Percentiles rank a stretch among this genome's conserved stretches.
Evolutionary conservation across 2,113 vertebrate genomes (phyloP).

Genomic region (Meles meles): DNA sequence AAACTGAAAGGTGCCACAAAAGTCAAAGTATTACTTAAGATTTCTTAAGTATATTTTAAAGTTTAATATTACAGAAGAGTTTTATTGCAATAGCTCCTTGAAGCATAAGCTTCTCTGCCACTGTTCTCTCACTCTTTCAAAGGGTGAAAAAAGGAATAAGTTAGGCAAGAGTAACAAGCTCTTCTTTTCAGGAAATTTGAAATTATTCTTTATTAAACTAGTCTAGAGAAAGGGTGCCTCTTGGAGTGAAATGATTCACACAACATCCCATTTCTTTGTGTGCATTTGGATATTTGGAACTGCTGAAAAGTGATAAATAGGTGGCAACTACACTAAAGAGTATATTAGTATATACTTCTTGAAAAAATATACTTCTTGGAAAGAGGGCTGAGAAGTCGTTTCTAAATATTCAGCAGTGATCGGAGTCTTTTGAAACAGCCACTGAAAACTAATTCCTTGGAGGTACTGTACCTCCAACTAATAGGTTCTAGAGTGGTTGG

Average conservation of each 20-base stretch:
- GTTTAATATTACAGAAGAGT: neutral
- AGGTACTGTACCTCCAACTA: neutral
- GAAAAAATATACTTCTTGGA: neutral
- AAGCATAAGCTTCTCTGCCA: neutral
- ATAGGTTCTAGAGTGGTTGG: neutral
- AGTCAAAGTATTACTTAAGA: conserved; percentile 26
- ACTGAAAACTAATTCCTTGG: neutral
- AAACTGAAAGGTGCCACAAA: neutral
- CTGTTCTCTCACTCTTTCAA: neutral
- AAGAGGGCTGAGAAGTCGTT: neutral
- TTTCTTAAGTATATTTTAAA: neutral
- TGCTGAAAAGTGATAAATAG: conserved; percentile 10
- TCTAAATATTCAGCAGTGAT: neutral
- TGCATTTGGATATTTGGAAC: neutral
- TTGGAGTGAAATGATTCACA: neutral
- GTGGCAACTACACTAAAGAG: neutral
- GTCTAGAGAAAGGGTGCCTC: neutral
- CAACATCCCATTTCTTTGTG: neutral
- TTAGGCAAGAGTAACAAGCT: neutral
- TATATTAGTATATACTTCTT: neutral
- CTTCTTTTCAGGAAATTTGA: neutral
- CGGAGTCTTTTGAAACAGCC: neutral
- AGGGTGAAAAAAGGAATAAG: neutral
- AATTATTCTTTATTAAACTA: neutral
- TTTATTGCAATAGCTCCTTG: neutral